Evolutionary conservation across 2,888 invertebrate genomes (phyloP).

Genomic region (Cheilosia pagana): DNA sequence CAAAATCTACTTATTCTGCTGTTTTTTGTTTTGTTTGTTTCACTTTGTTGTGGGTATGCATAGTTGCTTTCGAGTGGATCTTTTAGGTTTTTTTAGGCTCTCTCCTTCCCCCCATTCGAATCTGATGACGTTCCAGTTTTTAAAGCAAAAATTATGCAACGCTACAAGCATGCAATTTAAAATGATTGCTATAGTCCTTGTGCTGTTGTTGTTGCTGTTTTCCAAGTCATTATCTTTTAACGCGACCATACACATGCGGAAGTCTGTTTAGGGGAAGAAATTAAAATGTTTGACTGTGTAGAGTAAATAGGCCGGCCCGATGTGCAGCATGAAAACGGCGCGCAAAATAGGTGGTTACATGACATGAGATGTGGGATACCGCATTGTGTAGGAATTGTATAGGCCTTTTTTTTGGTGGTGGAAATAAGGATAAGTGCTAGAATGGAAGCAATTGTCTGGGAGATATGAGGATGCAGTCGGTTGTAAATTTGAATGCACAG

Average conservation of each 20-base stretch:
- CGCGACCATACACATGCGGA: neutral
- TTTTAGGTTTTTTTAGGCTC: neutral
- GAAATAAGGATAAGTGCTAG: constrained; percentile 43
- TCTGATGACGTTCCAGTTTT: constrained; percentile 32
- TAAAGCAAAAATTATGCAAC: neutral
- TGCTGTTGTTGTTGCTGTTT: neutral
- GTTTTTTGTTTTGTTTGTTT: neutral
- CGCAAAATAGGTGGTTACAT: constrained; percentile 10
- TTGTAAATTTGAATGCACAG: constrained; percentile 7
- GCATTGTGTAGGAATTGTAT: constrained; percentile 1
- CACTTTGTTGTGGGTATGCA: neutral
- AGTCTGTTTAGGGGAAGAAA: neutral
- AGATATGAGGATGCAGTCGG: constrained; percentile 1
- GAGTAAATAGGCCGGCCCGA: neutral
- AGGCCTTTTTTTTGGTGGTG: neutral
- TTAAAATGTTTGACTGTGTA: neutral
- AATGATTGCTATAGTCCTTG: constrained; percentile 2
- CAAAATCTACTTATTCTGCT: constrained; percentile 16
- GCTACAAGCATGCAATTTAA: constrained; percentile 1
- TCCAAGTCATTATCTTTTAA: constrained; percentile 11
- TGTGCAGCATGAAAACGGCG: neutral
- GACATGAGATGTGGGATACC: constrained; percentile 28
- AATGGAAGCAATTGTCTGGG: constrained; percentile 37
- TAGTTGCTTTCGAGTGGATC: neutral
- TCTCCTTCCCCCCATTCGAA: constrained; percentile 1